Base-by-base conservation (phyloP, 2,888 invertebrate species). In the Pachycephus smyrnensis region DNA sequence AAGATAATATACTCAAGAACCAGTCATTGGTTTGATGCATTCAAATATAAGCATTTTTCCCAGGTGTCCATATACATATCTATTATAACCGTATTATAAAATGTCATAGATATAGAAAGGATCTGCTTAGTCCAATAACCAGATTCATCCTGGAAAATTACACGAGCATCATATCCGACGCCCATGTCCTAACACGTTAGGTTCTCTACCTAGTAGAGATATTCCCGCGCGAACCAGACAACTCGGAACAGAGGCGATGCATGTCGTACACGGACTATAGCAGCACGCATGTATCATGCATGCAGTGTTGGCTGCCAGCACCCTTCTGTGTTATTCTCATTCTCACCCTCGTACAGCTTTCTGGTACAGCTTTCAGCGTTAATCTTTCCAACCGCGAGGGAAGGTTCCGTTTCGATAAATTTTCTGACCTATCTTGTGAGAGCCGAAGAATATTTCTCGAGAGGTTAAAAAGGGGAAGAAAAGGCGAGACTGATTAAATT, bases 91-190 rank as follows among this genome's bases (percentile, higher is more conserved):
- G 76, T 73, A 77, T 77, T 75, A 79, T 79, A 76, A 15, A 12
- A 73, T 69, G 36, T 36, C 73, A 31, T 68, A 32, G 33, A 31
- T 33, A 31, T 33, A 73, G 37, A 68, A 68, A 4, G 31, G 36
- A 75, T 77, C 33, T 37, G 73, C 68, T 77, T 68, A 33, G 32
- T 77, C 73, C 68, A 36, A 80, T 69, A 71, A 40, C 40, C 68
- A 79, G 68, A 79, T 78, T 77, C 79, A 77, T 80, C 75, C 81
- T 78, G 81, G 80, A 83, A 82, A 83, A 83, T 82, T 83, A 82
- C 79, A 82, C 40, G 55, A 23, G 76, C 79, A 77, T 80, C 77
- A 80, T 80, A 77, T 73, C 77, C 78, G 80, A 77, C 80, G 71
- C 9, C 9, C 9, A 9, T 55, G 55, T 55, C 15, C 55, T 6